A percentile compares a stretch with the other conserved stretches of the same genome.
Conservation (phyloP, 2,797 vertebrate genomes). For the Epinephelus awoara region DNA sequence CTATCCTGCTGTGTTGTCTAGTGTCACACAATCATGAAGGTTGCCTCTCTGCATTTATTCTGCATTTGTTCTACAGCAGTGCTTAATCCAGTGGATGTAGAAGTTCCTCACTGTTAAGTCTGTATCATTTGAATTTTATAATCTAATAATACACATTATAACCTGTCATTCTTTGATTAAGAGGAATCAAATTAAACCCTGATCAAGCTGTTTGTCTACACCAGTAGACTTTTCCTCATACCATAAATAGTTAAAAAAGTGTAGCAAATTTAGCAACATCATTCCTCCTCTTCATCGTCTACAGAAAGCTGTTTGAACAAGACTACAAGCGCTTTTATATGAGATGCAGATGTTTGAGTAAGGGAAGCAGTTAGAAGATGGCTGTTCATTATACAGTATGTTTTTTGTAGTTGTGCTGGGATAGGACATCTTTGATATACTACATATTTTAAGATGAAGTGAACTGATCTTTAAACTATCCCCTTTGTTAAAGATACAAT, state of each 20-base stretch:
- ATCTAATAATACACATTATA: too few relatives aligned
- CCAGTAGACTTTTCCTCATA: neutral
- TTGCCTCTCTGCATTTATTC: neutral
- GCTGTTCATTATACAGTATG: too few relatives aligned
- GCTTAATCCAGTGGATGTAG: neutral
- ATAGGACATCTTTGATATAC: neutral
- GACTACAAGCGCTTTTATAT: slow-evolving; percentile 3
- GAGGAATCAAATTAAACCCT: neutral
- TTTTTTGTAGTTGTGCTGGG: neutral
- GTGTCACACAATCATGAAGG: neutral
- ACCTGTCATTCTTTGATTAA: neutral
- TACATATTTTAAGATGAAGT: neutral
- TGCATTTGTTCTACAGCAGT: neutral
- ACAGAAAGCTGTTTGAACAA: slow-evolving; percentile 22
- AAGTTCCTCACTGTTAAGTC: neutral
- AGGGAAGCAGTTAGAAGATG: neutral
- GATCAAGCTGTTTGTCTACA: neutral
- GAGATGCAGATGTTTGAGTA: slow-evolving; percentile 18
- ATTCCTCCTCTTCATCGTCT: slow-evolving; percentile 45
- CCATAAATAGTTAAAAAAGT: slow-evolving; percentile 2
- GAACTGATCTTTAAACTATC: neutral
- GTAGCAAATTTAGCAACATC: slow-evolving; percentile 14
- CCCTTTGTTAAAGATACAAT: neutral
- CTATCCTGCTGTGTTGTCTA: neutral
- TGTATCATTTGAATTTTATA: neutral